Evolutionary conservation across 2,888 invertebrate species (phyloP).

Genomic region (Alsophila aescularia): DNA sequence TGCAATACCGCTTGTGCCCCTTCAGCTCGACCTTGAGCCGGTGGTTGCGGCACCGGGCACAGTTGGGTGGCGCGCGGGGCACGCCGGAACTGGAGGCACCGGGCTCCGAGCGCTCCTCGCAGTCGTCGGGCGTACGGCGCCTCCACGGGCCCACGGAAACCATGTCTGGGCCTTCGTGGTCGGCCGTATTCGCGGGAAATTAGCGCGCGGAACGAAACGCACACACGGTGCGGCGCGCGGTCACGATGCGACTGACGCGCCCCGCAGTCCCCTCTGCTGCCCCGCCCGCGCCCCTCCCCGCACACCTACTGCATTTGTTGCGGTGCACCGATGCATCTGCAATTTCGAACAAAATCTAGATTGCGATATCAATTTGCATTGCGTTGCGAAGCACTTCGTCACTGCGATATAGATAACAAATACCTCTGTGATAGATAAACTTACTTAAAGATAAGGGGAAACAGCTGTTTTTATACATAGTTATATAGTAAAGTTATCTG

Average conservation of each 20-base stretch:
- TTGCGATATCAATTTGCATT: slow-evolving; percentile 25
- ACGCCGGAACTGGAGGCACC: slow-evolving; percentile 84
- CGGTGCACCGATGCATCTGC: slow-evolving; percentile 63
- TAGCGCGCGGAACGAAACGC: slow-evolving; percentile 68
- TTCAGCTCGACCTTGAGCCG: slow-evolving; percentile 94
- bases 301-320: slow-evolving; percentile 72
- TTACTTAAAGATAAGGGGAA: neutral
- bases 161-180: slow-evolving; percentile 62
- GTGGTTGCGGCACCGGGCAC: slow-evolving; percentile 96
- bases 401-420: neutral
- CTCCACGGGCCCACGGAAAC: slow-evolving; percentile 79
- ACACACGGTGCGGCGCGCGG: slow-evolving; percentile 57
- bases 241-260: slow-evolving; percentile 72
- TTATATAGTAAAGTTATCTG: neutral
- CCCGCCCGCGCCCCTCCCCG: slow-evolving; percentile 61
- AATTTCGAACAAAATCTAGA: slow-evolving; percentile 30
- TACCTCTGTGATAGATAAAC: too few species aligned
- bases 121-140: slow-evolving; percentile 77
- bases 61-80: slow-evolving; percentile 94
- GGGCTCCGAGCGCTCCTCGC: slow-evolving; percentile 77
- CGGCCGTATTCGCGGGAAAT: slow-evolving; percentile 62
- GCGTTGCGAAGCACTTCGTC: neutral
- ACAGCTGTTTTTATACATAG: neutral
- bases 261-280: slow-evolving; percentile 54
- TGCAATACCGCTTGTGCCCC: slow-evolving; percentile 97